phyloP scores from a whole-genome alignment of 2,888 invertebrate genomes.

The Podabrus alpinus region DNA sequence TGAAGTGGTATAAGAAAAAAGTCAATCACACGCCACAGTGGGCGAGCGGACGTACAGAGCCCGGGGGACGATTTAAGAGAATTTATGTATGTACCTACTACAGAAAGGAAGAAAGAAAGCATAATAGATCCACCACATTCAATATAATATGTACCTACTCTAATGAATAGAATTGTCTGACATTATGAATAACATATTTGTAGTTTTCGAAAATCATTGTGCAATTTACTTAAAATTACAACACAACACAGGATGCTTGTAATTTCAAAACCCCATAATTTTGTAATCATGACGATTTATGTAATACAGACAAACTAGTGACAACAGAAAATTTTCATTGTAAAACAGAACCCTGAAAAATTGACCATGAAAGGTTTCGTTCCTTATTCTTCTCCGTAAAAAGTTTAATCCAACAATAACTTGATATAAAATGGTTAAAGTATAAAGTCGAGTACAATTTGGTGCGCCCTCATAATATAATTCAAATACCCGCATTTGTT shows the following conservation, averaged over 20 bases:
- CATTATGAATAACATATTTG: neutral
- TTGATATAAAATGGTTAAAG: neutral
- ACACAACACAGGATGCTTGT: constrained; percentile 10
- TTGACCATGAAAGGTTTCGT: neutral
- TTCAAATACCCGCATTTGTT: neutral
- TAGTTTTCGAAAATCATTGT: constrained; percentile 3
- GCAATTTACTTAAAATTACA: neutral
- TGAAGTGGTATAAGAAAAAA: no score
- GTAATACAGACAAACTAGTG: neutral
- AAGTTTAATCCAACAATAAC: neutral
- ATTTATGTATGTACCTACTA: no score
- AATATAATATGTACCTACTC: neutral
- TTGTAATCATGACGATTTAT: constrained; percentile 12
- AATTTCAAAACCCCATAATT: constrained; percentile 14
- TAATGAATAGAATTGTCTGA: neutral
- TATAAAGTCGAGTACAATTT: neutral
- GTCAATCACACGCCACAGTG: neutral
- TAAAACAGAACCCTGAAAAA: neutral
- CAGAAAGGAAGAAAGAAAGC: neutral
- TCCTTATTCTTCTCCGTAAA: neutral
- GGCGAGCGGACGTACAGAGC: neutral
- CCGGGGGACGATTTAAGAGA: neutral
- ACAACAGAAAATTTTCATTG: neutral
- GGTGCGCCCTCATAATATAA: neutral
- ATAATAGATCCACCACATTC: neutral